Evolutionary conservation across 2,113 vertebrate genomes (phyloP).

Genomic region (Thalassarche chlororhynchos): DNA sequence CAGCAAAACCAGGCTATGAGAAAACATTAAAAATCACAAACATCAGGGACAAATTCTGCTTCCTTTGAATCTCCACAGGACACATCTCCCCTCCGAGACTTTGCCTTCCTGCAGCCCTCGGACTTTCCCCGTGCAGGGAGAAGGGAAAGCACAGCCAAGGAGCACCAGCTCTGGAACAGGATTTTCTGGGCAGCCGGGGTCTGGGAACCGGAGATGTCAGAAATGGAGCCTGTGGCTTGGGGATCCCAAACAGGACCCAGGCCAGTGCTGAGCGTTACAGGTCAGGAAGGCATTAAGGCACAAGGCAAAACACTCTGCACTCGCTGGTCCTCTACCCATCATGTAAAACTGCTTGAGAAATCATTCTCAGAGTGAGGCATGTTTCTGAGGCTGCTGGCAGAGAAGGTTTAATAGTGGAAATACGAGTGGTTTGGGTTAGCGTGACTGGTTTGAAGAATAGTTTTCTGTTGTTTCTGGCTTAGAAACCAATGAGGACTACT

Average conservation of each 20-base stretch:
- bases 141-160: not conserved
- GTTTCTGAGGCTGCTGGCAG: not conserved
- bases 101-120: not conserved
- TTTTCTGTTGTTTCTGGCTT: not conserved
- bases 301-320: not conserved
- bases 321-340: not conserved
- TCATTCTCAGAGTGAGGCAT: rapidly evolving
- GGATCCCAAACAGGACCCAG: not conserved
- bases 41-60: not conserved
- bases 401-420: not conserved
- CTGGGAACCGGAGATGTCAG: not conserved
- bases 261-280: not conserved
- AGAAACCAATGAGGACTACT: not conserved
- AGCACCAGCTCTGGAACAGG: not conserved
- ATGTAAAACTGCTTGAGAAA: not conserved
- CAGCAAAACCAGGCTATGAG: not conserved
- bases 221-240: not conserved
- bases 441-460: not conserved
- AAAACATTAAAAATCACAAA: not conserved
- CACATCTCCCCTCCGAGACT: rapidly evolving
- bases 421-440: rapidly evolving
- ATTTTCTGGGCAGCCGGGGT: too few species aligned
- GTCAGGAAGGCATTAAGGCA: not conserved
- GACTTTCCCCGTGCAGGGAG: not conserved
- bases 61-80: not conserved